A percentile compares a stretch with the other conserved stretches of the same genome.
Conservation (phyloP, 2,888 invertebrate genomes). For the Agriopis marginaria region DNA sequence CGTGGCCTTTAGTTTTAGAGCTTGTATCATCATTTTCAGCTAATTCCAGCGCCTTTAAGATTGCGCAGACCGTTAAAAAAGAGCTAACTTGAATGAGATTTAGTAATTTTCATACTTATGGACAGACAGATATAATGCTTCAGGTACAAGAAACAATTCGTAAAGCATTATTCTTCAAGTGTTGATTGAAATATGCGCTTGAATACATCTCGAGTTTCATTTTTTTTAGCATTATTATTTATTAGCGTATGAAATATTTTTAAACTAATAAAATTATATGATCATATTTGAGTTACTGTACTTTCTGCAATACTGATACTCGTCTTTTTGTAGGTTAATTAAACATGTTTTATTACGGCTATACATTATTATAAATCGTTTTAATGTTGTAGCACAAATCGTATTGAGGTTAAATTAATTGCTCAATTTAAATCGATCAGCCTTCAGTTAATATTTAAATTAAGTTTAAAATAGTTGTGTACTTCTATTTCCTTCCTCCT, state of each 20-base stretch:
- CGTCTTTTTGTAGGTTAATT: background rate
- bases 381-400: background rate
- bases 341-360: background rate
- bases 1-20: background rate
- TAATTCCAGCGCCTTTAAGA: no score
- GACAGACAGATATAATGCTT: background rate
- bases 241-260: background rate
- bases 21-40: background rate
- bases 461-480: conserved; percentile 3
- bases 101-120: background rate
- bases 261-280: background rate
- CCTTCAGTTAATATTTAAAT: conserved; percentile 9
- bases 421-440: background rate
- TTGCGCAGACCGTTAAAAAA: no score
- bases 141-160: background rate
- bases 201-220: background rate
- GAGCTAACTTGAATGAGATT: background rate
- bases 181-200: background rate
- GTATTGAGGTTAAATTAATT: background rate
- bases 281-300: no score
- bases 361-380: background rate
- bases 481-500: conserved; percentile 23
- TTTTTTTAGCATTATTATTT: background rate
- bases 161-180: background rate
- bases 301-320: background rate